phyloP scores from a whole-genome alignment of 2,888 invertebrate genomes.

The Apantesis nais region DNA sequence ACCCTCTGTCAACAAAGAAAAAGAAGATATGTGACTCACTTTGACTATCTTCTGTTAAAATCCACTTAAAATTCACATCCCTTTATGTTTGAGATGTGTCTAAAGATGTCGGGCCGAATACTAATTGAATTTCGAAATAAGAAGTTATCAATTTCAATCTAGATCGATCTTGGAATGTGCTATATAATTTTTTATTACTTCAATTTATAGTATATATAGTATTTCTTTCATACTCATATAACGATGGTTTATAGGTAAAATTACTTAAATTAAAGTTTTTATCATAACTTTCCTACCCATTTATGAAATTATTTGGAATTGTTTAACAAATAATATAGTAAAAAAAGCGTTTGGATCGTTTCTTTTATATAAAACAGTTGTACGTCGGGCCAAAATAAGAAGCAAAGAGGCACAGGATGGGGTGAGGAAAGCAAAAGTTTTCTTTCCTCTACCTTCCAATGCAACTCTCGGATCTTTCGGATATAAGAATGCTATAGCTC shows the following conservation, averaged over 20 bases:
- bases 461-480: not conserved
- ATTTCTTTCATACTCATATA: too few relatives aligned
- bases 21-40: not conserved
- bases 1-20: conserved; percentile 70
- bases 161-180: too few relatives aligned
- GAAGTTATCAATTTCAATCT: too few relatives aligned
- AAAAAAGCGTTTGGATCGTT: not conserved
- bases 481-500: not conserved
- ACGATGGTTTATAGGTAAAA: too few relatives aligned
- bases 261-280: too few relatives aligned
- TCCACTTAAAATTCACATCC: not conserved
- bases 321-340: too few relatives aligned
- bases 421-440: not conserved
- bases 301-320: too few relatives aligned
- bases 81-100: not conserved
- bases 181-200: too few relatives aligned
- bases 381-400: not conserved
- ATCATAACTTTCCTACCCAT: too few relatives aligned
- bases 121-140: not conserved
- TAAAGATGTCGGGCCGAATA: not conserved
- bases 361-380: too few relatives aligned
- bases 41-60: not conserved
- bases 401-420: not conserved
- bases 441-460: not conserved
- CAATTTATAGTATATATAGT: too few relatives aligned